Percentiles rank a stretch among this genome's conserved stretches.
These are phyloP conservation scores for Nothoprocta pentlandii DNA, from an alignment of 2,113 vertebrate genomes.

Conservation along the genomic window DNA sequence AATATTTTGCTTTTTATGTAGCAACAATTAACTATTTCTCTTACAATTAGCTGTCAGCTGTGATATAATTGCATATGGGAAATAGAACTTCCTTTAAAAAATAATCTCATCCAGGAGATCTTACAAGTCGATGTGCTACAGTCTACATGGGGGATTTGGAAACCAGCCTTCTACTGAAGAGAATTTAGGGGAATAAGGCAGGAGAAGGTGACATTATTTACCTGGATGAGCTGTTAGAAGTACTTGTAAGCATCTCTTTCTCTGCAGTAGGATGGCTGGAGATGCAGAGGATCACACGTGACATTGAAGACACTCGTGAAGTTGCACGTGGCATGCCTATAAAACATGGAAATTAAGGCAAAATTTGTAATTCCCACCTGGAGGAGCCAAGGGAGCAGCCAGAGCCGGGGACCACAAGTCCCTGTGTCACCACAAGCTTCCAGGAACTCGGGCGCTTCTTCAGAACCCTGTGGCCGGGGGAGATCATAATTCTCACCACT, in stretches of 20 bases:
- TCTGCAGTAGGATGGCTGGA: background rate
- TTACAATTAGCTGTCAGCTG: background rate
- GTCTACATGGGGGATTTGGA: background rate
- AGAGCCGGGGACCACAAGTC: background rate
- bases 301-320: background rate
- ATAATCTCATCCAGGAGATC: background rate
- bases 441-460: constrained; percentile 13
- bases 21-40: background rate
- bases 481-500: constrained; percentile 26
- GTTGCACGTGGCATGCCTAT: background rate
- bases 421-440: background rate
- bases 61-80: background rate
- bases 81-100: background rate
- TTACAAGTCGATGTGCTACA: accelerated
- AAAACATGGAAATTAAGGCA: background rate
- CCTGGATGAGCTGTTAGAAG: accelerated
- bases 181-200: accelerated
- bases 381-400: no score
- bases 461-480: background rate
- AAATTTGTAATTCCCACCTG: accelerated
- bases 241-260: background rate
- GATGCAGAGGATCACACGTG: background rate
- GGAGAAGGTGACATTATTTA: background rate
- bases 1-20: background rate
- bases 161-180: accelerated